Conservation (phyloP, 37 sponge, comb jelly and placozoan species). For the Eunapius fragilis region DNA sequence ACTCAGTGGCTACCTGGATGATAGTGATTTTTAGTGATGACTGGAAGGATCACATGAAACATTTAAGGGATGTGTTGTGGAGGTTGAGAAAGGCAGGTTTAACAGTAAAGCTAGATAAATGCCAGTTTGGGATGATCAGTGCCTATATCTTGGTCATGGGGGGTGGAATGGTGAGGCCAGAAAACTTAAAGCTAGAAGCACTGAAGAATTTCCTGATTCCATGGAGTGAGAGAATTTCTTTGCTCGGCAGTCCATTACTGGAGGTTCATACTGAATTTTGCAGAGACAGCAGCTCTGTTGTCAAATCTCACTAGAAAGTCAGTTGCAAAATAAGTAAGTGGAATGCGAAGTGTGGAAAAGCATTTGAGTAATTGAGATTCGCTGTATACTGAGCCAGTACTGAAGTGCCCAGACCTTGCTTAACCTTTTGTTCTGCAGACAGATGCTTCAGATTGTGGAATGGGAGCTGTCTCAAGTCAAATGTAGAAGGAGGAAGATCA, state of each 20-base stretch:
- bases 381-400: slow-evolving; percentile 29
- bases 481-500: slow-evolving; percentile 35
- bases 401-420: slow-evolving; percentile 37
- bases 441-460: slow-evolving; percentile 42
- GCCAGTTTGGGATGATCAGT: slow-evolving; percentile 39
- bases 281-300: slow-evolving; percentile 27
- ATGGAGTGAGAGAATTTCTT: slow-evolving; percentile 42
- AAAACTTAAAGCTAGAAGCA: slow-evolving; percentile 13
- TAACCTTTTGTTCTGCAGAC: slow-evolving; percentile 48
- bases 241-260: slow-evolving; percentile 47
- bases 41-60: slow-evolving; percentile 51
- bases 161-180: slow-evolving; percentile 40
- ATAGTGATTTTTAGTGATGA: slow-evolving; percentile 44
- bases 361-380: slow-evolving; percentile 30
- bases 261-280: slow-evolving; percentile 51
- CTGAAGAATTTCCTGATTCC: slow-evolving; percentile 23
- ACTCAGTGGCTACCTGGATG: slow-evolving; percentile 59
- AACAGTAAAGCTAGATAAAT: slow-evolving; percentile 50
- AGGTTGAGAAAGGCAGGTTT: slow-evolving; percentile 32
- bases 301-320: slow-evolving; percentile 48
- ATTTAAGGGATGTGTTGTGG: slow-evolving; percentile 20
- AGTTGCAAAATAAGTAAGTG: slow-evolving; percentile 27
- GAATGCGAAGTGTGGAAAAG: slow-evolving; percentile 36
- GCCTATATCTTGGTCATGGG: slow-evolving; percentile 54
- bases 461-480: slow-evolving; percentile 72